Conservation (phyloP, 2,888 invertebrate genomes). For the Acronicta leporina region DNA sequence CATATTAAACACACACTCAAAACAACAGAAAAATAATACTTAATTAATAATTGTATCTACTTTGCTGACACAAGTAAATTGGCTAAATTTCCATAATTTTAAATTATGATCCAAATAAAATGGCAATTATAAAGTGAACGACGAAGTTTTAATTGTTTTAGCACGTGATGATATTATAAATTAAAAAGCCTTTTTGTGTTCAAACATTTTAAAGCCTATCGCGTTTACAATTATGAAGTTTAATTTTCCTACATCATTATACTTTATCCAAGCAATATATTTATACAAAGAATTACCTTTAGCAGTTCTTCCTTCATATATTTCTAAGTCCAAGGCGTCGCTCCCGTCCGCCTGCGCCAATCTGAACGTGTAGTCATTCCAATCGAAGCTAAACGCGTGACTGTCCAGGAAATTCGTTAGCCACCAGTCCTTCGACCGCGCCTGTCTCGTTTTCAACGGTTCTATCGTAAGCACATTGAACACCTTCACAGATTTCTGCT, state of each 20-base stretch:
- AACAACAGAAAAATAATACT: neutral
- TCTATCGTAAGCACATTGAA: conserved; percentile 89
- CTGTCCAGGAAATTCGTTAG: conserved; percentile 83
- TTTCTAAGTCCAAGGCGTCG: conserved; percentile 84
- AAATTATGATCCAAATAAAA: neutral
- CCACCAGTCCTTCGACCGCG: conserved; percentile 75
- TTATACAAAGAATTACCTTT: conserved; percentile 71
- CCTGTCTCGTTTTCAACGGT: conserved; percentile 79
- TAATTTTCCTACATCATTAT: neutral
- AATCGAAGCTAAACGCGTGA: conserved; percentile 88
- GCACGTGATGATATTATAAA: neutral
- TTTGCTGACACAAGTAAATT: no score
- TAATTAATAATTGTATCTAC: neutral
- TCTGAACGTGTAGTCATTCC: conserved; percentile 86
- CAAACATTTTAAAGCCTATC: neutral
- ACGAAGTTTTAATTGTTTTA: neutral
- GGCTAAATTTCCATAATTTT: neutral
- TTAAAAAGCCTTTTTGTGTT: neutral
- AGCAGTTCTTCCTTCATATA: conserved; percentile 81
- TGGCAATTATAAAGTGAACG: neutral
- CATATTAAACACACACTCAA: no score
- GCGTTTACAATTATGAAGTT: no score
- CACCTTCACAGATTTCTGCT: conserved; percentile 85
- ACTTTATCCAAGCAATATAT: neutral
- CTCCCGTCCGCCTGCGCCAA: conserved; percentile 82